Evolutionary conservation across 2,888 invertebrate species (phyloP).

Genomic region (Augochlorella aurata): DNA sequence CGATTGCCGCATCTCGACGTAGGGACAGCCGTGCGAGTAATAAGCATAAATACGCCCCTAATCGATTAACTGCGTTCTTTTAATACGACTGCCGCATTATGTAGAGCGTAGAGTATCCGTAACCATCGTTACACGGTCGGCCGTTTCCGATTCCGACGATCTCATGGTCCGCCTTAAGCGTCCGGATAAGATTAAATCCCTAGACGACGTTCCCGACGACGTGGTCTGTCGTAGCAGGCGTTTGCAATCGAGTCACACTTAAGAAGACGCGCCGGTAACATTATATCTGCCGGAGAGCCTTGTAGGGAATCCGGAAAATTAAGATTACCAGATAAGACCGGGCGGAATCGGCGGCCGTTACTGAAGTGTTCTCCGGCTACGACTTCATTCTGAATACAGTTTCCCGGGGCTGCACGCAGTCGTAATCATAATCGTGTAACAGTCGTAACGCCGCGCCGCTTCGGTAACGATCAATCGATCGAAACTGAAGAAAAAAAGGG

Average conservation of each 20-base stretch:
- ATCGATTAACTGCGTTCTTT: slow-evolving; percentile 9
- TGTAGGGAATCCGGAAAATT: slow-evolving; percentile 74
- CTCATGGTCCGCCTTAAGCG: slow-evolving; percentile 60
- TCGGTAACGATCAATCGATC: slow-evolving; percentile 46
- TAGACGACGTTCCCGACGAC: slow-evolving; percentile 55
- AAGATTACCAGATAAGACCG: slow-evolving; percentile 75
- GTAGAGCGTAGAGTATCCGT: slow-evolving; percentile 28
- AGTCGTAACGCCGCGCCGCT: slow-evolving; percentile 62
- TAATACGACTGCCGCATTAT: slow-evolving; percentile 15
- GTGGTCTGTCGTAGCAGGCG: slow-evolving; percentile 54
- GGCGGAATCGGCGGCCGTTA: slow-evolving; percentile 50
- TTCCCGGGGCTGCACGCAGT: slow-evolving; percentile 46
- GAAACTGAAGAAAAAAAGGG: background rate
- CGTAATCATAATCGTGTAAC: slow-evolving; percentile 74
- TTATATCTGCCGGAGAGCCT: slow-evolving; percentile 67
- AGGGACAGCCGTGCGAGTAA: background rate
- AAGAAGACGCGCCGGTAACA: slow-evolving; percentile 69
- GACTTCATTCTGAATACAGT: slow-evolving; percentile 68
- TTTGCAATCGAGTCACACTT: slow-evolving; percentile 74
- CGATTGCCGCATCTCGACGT: background rate
- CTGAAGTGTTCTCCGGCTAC: slow-evolving; percentile 37
- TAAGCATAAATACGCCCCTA: background rate
- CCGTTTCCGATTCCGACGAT: slow-evolving; percentile 56
- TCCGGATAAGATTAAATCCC: slow-evolving; percentile 69
- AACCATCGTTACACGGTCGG: slow-evolving; percentile 30